These are phyloP conservation scores for Phengaris alcon DNA, from an alignment of 2,888 invertebrate species.

Conservation along the genomic window DNA sequence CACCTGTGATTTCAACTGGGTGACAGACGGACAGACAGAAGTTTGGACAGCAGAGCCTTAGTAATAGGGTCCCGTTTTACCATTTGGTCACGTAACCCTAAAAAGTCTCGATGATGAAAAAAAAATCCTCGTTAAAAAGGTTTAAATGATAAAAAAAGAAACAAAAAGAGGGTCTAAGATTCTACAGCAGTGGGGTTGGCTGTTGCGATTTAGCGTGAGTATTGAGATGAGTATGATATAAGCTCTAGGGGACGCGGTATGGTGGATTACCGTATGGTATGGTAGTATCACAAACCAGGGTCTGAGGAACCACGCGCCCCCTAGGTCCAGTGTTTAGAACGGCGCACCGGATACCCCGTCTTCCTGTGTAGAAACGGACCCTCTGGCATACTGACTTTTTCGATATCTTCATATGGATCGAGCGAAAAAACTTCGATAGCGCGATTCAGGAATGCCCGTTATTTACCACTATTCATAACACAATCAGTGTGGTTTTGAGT, in stretches of 20 bases:
- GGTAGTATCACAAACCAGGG: not conserved
- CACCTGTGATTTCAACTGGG: too few species aligned
- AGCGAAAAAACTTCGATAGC: constrained; percentile 7
- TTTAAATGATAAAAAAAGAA: not conserved
- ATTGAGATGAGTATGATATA: not conserved
- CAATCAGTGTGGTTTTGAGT: not conserved
- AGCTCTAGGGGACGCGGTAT: not conserved
- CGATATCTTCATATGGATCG: not conserved
- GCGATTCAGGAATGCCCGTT: not conserved
- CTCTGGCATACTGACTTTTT: not conserved
- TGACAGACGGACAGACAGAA: too few species aligned
- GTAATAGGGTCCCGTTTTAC: too few species aligned
- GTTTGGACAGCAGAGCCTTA: too few species aligned
- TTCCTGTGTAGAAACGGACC: constrained; percentile 16
- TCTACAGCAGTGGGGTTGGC: constrained; percentile 15
- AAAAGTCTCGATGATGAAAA: too few species aligned
- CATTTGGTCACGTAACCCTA: too few species aligned
- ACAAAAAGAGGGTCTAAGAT: constrained; percentile 4
- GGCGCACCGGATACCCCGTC: constrained; percentile 1
- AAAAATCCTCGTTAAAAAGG: not conserved
- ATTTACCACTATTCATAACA: not conserved
- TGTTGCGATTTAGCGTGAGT: not conserved
- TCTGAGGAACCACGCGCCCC: not conserved
- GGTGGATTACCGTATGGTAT: not conserved
- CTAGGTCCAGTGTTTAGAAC: constrained; percentile 9